Evolutionary conservation across 2,113 vertebrate species (phyloP), one percentile per base, ranked within the genome.

Genomic region (Aptenodytes forsteri): DNA sequence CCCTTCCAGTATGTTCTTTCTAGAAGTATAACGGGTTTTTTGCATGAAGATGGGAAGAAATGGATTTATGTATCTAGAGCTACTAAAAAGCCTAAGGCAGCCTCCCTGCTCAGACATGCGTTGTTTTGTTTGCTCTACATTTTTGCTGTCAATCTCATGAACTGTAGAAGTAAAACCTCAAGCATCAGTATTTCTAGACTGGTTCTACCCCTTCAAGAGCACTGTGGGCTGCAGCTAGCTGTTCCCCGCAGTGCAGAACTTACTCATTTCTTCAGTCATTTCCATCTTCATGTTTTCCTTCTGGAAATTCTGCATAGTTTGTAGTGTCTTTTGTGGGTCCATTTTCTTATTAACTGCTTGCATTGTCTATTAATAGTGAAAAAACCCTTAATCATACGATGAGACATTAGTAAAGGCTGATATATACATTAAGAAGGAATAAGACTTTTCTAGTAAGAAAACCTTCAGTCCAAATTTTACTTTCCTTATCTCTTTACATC

Each of bases 281-380:
- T 98, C 99, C 99, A 99, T 99, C 97, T 99, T 99, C 99, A 99
- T 99, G 97, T 99, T 99, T 97, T 99, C 99, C 94, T 99, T 99
- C 98, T 99, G 99, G 98, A 99, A 99, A 97, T 99, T 99, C 97
- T 99, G 99, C 99, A 99, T 99, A 18, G 99, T 99, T 97, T 99
- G 99, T 87, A 99, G 94, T 8, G 99, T 99, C 97, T 99, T 99
- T 87, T 99, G 99, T 77, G 99, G 99, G 95, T 99, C 99, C 99
- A 99, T 99, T 97, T 99, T 99, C 98, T 99, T 99, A 97, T 99
- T 99, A 72, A 99, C 99, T 46, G 99, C 98, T 96, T 99, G 99
- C 99, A 99, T 99, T 36, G 99, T 99, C 99, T 99, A 90, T 65
- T 36, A 88, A 94, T 29, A 96, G 36, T 54, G n/a, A 36, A 79